phyloP scores from a whole-genome alignment of 2,113 vertebrate genomes.

The Garra rufa region DNA sequence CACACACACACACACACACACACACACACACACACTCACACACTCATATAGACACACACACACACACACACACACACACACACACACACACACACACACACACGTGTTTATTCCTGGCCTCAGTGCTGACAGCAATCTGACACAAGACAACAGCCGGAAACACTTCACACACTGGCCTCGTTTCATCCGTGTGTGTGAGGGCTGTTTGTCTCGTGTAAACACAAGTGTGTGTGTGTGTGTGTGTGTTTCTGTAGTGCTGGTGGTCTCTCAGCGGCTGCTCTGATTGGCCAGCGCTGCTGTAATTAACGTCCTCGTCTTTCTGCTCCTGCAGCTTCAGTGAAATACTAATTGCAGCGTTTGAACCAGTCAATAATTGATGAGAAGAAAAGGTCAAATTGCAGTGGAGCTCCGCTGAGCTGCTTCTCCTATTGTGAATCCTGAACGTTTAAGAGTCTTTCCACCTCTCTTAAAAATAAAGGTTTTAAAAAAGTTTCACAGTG shows the following conservation, averaged over 20 bases:
- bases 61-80: no score
- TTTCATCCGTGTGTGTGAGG: constrained; percentile 35
- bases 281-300: constrained; percentile 35
- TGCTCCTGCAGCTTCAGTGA: background rate
- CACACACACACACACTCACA: no score
- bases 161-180: constrained; percentile 43
- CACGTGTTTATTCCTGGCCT: constrained; percentile 56
- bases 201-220: background rate
- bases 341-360: constrained; percentile 39
- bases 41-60: no score
- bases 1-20: no score
- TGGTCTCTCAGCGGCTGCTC: background rate
- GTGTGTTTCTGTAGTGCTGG: background rate
- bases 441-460: no score
- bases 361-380: constrained; percentile 40
- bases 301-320: constrained; percentile 42
- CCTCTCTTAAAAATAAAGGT: background rate
- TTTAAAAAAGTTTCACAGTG: no score
- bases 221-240: constrained; percentile 20
- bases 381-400: constrained; percentile 48
- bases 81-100: constrained; percentile 21
- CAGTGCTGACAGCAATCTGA: constrained; percentile 69
- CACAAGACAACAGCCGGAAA: constrained; percentile 66
- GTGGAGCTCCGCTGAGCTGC: background rate
- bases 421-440: background rate